Evolutionary conservation across 2,888 invertebrate genomes (phyloP), one percentile per base, ranked within the genome.

Genomic region (Caenorhabditis macrosperma): DNA sequence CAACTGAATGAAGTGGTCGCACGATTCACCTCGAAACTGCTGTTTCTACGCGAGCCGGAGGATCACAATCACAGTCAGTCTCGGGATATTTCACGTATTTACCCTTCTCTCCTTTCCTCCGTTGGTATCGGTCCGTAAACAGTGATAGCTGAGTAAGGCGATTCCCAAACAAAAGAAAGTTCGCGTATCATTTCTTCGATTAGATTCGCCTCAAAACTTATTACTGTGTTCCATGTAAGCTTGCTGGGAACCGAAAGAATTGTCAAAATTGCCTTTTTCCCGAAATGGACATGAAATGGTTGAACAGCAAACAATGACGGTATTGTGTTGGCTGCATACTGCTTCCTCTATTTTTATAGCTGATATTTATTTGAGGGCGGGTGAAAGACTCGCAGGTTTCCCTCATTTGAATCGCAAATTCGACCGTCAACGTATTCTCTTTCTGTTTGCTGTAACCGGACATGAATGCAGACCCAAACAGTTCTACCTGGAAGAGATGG

Each of bases 21-120:
- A 30, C 30, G 81, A 57, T 75, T 81, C 63, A 75, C 81, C 4
- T 75, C 76, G 1, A 81, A 81, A 41, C 22, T 81, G 9, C 46
- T 80, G 20, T 81, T 72, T 22, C 41, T 74, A 0, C 61, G 79
- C 22, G 79, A 79, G 26, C 60, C 71, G 1, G 63, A 57, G 55
- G 79, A 79, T 64, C 59, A 64, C 20, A 81, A 81, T 76, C 81
- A 81, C 38, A 81, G 81, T 81, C 20, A 50, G 78, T 71, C n/a
- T 52, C 24, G 17, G 2, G 41, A 59, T 44, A 26, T 44, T 44
- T 15, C 59, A 59, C 59, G 41, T 59, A 44, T 59, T 59, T 59
- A 59, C 59, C 24, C 38, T 57, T 20, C 30, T 33, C 12, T 20
- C 35, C 6, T 30, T n/a, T n/a, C n/a, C 24, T 26, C 12, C 26